Evolutionary conservation across 2,888 invertebrate genomes (phyloP).

Genomic region (Spisula subtruncata): DNA sequence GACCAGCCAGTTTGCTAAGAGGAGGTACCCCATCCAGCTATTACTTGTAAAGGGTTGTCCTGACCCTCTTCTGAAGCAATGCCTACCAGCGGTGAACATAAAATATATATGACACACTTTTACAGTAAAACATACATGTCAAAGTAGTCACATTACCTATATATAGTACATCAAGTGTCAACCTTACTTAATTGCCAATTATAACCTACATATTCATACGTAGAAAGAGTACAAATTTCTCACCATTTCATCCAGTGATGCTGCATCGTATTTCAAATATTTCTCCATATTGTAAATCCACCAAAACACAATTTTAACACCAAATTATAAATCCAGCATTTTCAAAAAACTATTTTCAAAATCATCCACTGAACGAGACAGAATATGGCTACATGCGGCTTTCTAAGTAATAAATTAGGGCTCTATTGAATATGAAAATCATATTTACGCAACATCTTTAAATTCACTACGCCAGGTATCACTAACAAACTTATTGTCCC

Average conservation of each 20-base stretch:
- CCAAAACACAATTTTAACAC: not conserved
- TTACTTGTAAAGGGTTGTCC: not conserved
- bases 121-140: not conserved
- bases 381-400: not conserved
- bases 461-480: not conserved
- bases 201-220: not conserved
- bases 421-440: not conserved
- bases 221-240: not conserved
- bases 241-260: constrained; percentile 59
- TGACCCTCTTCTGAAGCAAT: not conserved
- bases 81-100: not conserved
- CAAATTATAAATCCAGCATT: not conserved
- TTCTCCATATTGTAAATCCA: constrained; percentile 43
- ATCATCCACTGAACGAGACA: not conserved
- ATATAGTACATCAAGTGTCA: not conserved
- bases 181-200: not conserved
- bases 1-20: too few relatives aligned
- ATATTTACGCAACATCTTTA: not conserved
- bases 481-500: not conserved
- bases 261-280: constrained; percentile 43
- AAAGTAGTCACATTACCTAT: not conserved
- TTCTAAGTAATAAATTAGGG: not conserved
- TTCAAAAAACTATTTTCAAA: not conserved
- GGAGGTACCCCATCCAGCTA: too few relatives aligned
- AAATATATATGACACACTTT: not conserved